These are phyloP conservation scores for Erethizon dorsatum DNA, from an alignment of 2,797 vertebrate species.

Conservation along the genomic window DNA sequence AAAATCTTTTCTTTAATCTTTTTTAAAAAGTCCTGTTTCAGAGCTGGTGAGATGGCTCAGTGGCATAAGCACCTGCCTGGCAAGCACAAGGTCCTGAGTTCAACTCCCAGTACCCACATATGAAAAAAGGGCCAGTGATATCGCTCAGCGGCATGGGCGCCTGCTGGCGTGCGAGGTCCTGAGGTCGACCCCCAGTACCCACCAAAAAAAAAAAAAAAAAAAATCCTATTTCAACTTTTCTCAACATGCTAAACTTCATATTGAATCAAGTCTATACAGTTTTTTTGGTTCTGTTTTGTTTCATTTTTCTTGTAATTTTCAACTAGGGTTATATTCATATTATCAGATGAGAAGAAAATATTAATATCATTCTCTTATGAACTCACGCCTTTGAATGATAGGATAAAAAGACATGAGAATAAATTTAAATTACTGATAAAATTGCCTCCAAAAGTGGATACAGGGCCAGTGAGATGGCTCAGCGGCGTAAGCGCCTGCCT, in stretches of 20 bases:
- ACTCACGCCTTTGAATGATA: neutral
- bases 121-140: no score
- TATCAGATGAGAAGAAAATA: neutral
- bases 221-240: neutral
- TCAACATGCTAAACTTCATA: neutral
- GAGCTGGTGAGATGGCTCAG: no score
- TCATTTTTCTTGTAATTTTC: neutral
- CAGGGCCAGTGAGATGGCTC: no score
- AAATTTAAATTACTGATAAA: neutral
- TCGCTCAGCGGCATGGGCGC: no score
- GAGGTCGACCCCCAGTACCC: no score
- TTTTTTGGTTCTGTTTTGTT: neutral
- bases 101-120: no score
- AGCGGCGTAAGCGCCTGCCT: no score
- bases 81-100: no score
- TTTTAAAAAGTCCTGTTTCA: no score
- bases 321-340: neutral
- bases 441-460: neutral
- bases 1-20: neutral
- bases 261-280: neutral
- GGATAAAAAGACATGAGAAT: neutral
- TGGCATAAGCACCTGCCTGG: no score
- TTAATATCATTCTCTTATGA: neutral
- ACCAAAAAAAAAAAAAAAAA: no score
- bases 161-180: no score